Evolutionary conservation across 2,888 invertebrate genomes (phyloP), one percentile per base, ranked within the genome.

Genomic region (Caenorhabditis macrosperma): DNA sequence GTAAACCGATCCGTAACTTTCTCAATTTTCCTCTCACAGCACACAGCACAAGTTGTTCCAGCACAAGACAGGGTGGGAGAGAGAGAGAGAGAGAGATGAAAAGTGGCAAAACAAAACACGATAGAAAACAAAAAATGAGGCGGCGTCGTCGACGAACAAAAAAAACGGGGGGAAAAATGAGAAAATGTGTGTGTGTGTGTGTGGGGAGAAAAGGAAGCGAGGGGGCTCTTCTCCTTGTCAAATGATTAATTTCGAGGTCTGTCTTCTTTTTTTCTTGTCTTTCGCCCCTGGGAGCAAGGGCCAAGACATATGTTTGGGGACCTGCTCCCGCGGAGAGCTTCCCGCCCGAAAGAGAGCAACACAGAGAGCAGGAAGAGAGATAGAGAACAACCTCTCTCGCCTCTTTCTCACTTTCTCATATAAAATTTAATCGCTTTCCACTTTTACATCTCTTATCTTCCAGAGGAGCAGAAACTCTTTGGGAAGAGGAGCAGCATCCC

Each of bases 231-330:
- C 55, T 67, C 24, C 54, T 74, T 72, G 74, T 74, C 74, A 74
- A 74, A 74, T 74, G 74, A 74, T 74, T 74, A 74, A 74, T 74
- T 74, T 72, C 57, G 50, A 63, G 28, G 55, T n/a, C 52, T 22
- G 9, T 10, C 12, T 10, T 33, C 33, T 33, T 5, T 33, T 5
- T 33, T 10, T 33, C 10, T 33, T 33, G 33, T 33, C 6, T 33
- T 33, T 2, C 15, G 38, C 33, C 33, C 9, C 33, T 33, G 38
- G 26, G 48, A 57, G 30, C 26, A 28, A 52, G n/a, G n/a, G n/a
- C n/a, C n/a, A 59, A 74, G 74, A 74, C 74, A 74, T 64, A 63
- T 74, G 74, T 64, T 74, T 50, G 57, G 46, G 57, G 74, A 48
- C 26, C 54, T 46, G 69, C 60, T 71, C 69, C 17, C 12, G 50